Base-by-base conservation (phyloP, 2,113 vertebrate genomes). In the Microtus richardsoni region DNA sequence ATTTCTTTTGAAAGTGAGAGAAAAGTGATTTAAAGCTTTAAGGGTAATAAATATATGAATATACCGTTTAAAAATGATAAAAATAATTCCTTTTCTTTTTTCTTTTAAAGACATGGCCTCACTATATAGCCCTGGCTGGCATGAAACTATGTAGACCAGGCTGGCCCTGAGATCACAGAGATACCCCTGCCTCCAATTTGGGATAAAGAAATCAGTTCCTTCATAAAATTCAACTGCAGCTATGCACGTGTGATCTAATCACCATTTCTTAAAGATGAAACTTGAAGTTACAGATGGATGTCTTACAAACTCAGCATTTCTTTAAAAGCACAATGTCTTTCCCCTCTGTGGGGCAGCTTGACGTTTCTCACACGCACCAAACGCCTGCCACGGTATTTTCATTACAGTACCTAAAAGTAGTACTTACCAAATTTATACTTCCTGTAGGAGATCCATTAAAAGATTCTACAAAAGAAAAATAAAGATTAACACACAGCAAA, bases 391-490 rank as follows among this genome's bases (percentile, higher is more conserved):
- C 9, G 86, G n/a, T 84, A 75, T 79, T 97, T 96, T 93, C 54
- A 9, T 95, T 83, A 96, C 73, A 92, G 36, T 84, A 90, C 0
- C 62, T 52, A 68, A 41, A 71, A 96, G 3, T 5, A 96, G 60
- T 47, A 98, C 99, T 97, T 98, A 99, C 99, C 97, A 99, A 98
- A 98, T 99, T 99, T 97, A 99, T 99, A 98, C 99, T 99, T 98
- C 99, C 98, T 64, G 99, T 99, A 75, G 99, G 99, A 95, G 99
- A 99, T 9, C 99, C 99, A 88, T 99, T 99, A 97, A 99, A 99
- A 82, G 99, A 99, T 97, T 99, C 99, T 99, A 96, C 62, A 36
- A 78, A 49, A 54, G 26, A 88, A 97, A 98, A 89, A 96, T 94
- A 79, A 4, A 97, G 49, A 17, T 98, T 82, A 98, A 49, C 95